Percentiles rank a stretch among this genome's conserved stretches.
phyloP scores from a whole-genome alignment of 2,797 vertebrate genomes.

The Malacoraja senta region DNA sequence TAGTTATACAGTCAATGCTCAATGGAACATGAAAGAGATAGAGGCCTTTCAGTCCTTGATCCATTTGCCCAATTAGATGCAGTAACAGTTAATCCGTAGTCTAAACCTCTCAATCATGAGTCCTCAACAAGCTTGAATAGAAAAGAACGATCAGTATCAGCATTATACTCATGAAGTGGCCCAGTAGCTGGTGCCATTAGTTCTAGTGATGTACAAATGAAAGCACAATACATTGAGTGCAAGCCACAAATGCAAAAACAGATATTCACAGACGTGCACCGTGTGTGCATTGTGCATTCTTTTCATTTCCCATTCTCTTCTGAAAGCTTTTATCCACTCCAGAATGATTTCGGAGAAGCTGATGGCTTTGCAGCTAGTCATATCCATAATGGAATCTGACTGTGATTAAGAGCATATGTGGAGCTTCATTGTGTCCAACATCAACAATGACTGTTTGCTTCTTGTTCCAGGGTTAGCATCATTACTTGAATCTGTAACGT shows the following conservation, averaged over 20 bases:
- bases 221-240: neutral
- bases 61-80: neutral
- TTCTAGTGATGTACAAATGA: neutral
- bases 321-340: neutral
- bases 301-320: neutral
- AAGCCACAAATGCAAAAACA: neutral
- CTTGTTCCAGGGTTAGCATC: neutral
- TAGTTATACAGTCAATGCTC: neutral
- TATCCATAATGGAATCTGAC: neutral
- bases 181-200: neutral
- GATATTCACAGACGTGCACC: neutral
- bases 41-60: neutral
- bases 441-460: neutral
- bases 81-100: neutral
- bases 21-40: neutral
- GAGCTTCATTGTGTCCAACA: neutral
- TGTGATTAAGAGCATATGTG: neutral
- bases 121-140: neutral
- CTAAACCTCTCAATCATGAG: neutral
- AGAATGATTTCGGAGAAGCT: neutral
- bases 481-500: neutral
- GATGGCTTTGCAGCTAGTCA: neutral
- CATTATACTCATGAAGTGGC: neutral
- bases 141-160: neutral
- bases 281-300: neutral